Conservation (phyloP, 2,888 invertebrate genomes). For the Boloria selene region DNA sequence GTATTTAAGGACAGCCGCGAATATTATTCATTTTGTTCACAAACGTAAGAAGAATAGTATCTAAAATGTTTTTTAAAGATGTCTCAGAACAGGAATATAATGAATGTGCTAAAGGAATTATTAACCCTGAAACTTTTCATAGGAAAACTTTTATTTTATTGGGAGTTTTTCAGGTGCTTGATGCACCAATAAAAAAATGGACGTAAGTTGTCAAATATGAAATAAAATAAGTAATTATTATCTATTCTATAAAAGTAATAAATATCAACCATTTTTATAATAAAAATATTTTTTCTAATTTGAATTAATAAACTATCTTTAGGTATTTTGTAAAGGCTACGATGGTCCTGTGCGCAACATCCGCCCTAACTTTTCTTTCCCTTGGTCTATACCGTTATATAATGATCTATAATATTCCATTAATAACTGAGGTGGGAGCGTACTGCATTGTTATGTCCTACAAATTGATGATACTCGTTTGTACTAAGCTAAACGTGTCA, state of each 20-base stretch:
- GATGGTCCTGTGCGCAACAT: slow-evolving; percentile 34
- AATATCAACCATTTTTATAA: background rate
- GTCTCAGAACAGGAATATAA: slow-evolving; percentile 24
- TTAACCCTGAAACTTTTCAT: slow-evolving; percentile 61
- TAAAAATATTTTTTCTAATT: background rate
- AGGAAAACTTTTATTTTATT: slow-evolving; percentile 50
- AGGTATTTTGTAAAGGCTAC: slow-evolving; percentile 13
- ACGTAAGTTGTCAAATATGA: slow-evolving; percentile 46
- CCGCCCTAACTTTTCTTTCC: slow-evolving; percentile 34
- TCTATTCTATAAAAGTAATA: too few relatives aligned
- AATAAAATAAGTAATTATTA: background rate
- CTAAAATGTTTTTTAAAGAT: too few relatives aligned
- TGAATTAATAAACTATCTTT: too few relatives aligned
- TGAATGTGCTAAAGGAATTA: slow-evolving; percentile 49
- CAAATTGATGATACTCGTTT: slow-evolving; percentile 50
- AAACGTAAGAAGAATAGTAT: too few relatives aligned
- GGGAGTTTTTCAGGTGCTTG: slow-evolving; percentile 55
- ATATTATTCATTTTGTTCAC: too few relatives aligned
- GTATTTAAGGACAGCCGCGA: too few relatives aligned
- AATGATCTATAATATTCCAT: slow-evolving; percentile 45
- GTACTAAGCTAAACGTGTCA: slow-evolving; percentile 48
- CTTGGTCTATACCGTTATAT: slow-evolving; percentile 47
- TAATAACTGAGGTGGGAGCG: slow-evolving; percentile 54
- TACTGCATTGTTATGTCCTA: slow-evolving; percentile 55
- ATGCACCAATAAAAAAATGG: slow-evolving; percentile 49